Evolutionary conservation across 2,888 invertebrate genomes (phyloP).

Genomic region (Colostygia pectinataria): DNA sequence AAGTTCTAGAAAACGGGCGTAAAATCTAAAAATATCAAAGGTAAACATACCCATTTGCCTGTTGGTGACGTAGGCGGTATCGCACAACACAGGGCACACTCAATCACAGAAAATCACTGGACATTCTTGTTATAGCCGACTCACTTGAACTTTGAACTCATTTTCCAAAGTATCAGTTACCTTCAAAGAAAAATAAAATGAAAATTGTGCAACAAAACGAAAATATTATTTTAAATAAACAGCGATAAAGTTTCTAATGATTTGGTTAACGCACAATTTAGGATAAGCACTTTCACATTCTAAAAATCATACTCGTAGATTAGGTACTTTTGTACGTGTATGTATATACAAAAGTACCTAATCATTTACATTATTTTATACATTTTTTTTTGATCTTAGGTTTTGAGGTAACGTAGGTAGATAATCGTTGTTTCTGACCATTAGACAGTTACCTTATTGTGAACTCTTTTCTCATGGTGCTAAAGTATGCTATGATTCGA

Average conservation of each 20-base stretch:
- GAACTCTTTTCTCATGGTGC: no score
- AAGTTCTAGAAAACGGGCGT: no score
- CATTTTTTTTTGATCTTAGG: no score
- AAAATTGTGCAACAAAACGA: conserved; percentile 14
- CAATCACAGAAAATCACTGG: conserved; percentile 50
- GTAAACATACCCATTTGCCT: conserved; percentile 75
- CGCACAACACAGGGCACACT: conserved; percentile 45
- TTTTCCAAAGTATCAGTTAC: conserved; percentile 41
- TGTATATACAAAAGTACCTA: no score
- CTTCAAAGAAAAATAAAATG: conserved; percentile 46
- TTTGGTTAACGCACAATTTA: conserved; percentile 30
- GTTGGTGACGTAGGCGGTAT: conserved; percentile 67
- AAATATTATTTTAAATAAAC: not conserved
- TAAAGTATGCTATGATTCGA: no score
- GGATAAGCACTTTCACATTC: no score
- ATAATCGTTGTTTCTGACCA: no score
- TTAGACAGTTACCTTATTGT: no score
- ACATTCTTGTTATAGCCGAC: conserved; percentile 34
- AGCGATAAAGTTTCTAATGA: conserved; percentile 29
- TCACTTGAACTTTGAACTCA: conserved; percentile 45
- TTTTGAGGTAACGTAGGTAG: no score
- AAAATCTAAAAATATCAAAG: conserved; percentile 19
- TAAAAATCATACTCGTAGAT: no score
- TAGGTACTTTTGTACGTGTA: no score
- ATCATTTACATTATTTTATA: no score